These are phyloP conservation scores for Ianthella basta DNA, from an alignment of 37 sponge, comb jelly and placozoan genomes.

Conservation along the genomic window DNA sequence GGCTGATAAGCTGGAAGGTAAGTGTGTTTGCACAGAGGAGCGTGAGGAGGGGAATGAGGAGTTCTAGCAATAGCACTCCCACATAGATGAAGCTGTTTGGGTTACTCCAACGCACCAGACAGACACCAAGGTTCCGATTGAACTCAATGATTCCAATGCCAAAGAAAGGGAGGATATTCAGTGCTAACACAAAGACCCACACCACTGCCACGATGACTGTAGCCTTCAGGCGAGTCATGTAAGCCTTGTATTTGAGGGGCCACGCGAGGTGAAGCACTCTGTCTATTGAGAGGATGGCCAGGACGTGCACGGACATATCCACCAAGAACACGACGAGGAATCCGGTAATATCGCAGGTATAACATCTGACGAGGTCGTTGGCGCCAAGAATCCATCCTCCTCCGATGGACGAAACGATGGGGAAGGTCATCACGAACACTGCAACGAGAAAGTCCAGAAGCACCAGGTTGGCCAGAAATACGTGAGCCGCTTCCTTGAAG, in stretches of 20 bases:
- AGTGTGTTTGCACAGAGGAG: slow-evolving; percentile 58
- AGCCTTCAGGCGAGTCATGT: slow-evolving; percentile 37
- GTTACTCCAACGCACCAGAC: slow-evolving; percentile 65
- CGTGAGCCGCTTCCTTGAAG: slow-evolving; percentile 73
- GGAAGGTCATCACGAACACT: slow-evolving; percentile 36
- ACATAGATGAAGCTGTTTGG: slow-evolving; percentile 46
- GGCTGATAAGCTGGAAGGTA: slow-evolving; percentile 60
- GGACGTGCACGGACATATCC: slow-evolving; percentile 53
- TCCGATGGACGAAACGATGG: slow-evolving; percentile 24
- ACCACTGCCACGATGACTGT: slow-evolving; percentile 32
- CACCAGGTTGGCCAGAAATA: slow-evolving; percentile 60
- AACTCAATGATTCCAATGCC: slow-evolving; percentile 77
- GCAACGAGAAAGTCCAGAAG: slow-evolving; percentile 49
- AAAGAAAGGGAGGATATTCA: slow-evolving; percentile 41
- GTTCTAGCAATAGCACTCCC: slow-evolving; percentile 37
- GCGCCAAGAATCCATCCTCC: slow-evolving; percentile 54
- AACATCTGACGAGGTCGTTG: slow-evolving; percentile 55
- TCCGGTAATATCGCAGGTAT: slow-evolving; percentile 44
- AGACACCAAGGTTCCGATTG: slow-evolving; percentile 60
- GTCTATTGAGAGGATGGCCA: slow-evolving; percentile 68
- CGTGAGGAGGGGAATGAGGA: slow-evolving; percentile 55
- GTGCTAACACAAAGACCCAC: slow-evolving; percentile 33
- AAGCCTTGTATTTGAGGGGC: slow-evolving; percentile 63
- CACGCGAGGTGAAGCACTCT: slow-evolving; percentile 58
- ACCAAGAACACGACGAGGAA: slow-evolving; percentile 54